Percentiles rank a stretch among this genome's conserved stretches.
Evolutionary conservation across 1,140 invertebrate genomes (phyloP).

Genomic region (Drosophila serrata): DNA sequence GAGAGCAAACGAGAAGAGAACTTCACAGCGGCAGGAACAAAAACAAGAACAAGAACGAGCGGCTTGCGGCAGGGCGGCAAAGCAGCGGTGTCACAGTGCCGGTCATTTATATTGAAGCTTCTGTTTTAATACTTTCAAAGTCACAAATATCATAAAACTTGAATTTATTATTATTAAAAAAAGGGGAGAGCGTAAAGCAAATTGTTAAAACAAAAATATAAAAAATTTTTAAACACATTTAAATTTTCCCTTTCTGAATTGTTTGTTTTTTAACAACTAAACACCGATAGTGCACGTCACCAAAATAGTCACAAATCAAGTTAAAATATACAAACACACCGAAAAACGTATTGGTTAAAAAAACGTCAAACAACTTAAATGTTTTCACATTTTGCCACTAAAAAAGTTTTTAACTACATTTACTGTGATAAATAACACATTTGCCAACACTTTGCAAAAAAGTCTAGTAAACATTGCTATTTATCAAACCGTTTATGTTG

Average conservation of each 20-base stretch:
- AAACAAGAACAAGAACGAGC: constrained; percentile 35
- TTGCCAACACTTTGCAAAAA: neutral
- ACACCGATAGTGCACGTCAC: too few relatives aligned
- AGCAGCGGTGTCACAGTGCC: constrained; percentile 20
- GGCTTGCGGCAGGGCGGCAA: constrained; percentile 64
- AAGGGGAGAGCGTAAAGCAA: too few relatives aligned
- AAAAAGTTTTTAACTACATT: neutral
- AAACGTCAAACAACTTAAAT: neutral
- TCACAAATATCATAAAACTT: too few relatives aligned
- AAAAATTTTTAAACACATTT: too few relatives aligned
- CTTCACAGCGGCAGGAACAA: constrained; percentile 46
- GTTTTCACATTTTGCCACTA: neutral
- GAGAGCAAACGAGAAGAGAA: constrained; percentile 26
- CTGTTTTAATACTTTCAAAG: neutral
- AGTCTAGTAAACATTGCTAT: neutral
- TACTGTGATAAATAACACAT: neutral
- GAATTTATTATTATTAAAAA: too few relatives aligned
- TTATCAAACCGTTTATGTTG: constrained; percentile 5
- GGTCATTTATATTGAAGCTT: constrained; percentile 13
- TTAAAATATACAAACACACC: neutral
- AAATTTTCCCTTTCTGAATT: neutral
- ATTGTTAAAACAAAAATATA: too few relatives aligned
- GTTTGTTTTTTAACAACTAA: neutral
- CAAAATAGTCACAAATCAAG: neutral
- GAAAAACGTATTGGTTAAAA: neutral